A percentile compares a stretch with the other conserved stretches of the same genome.
Conservation (phyloP, 2,113 vertebrate species). For the Ammodytes marinus region DNA sequence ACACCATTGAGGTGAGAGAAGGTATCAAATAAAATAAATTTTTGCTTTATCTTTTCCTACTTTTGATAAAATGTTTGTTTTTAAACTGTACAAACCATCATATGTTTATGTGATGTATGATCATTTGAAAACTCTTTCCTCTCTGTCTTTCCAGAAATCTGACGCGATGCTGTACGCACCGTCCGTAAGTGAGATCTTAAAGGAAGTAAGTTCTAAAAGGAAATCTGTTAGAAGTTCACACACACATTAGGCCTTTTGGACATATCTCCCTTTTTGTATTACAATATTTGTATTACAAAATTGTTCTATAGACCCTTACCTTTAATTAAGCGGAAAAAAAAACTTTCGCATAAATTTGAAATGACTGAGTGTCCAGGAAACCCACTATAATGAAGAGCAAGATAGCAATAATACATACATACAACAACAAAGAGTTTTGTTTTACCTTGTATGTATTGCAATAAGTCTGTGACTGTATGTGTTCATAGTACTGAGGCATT, state of each 20-base stretch:
- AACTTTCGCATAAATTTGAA: no score
- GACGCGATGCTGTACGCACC: conserved; percentile 77
- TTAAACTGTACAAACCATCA: neutral
- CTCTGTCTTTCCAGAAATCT: conserved; percentile 67
- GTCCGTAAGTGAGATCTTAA: conserved; percentile 4
- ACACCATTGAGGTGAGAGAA: conserved; percentile 70
- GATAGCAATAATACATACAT: neutral
- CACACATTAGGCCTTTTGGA: no score
- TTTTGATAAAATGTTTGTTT: neutral
- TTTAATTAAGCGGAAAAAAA: no score
- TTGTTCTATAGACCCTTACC: no score
- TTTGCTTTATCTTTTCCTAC: neutral
- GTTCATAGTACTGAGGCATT: neutral
- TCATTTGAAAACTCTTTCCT: neutral
- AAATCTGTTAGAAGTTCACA: neutral
- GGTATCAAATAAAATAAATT: conserved; percentile 26
- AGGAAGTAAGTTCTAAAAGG: conserved; percentile 65
- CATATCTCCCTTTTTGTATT: no score
- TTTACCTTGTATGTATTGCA: neutral
- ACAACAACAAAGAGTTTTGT: neutral
- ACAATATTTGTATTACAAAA: no score
- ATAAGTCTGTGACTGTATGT: neutral
- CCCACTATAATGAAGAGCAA: no score
- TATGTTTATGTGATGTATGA: neutral
- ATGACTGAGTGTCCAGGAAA: no score